These are phyloP conservation scores for Actenoides hombroni DNA, from an alignment of 2,113 vertebrate species.

Conservation along the genomic window DNA sequence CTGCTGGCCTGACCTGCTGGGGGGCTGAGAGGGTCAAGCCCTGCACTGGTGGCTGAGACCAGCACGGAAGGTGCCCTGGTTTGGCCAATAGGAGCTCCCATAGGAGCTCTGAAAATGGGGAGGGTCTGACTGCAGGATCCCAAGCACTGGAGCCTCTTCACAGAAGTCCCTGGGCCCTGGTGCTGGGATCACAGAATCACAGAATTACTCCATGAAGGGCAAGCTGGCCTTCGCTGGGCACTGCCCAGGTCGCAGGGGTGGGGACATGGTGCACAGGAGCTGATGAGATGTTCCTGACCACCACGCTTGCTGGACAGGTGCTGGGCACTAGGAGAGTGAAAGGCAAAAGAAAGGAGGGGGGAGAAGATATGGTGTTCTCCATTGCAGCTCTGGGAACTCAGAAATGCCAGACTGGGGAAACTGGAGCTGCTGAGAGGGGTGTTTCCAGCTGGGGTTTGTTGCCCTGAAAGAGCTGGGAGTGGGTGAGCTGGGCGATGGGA, in stretches of 20 bases:
- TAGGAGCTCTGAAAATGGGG: not conserved
- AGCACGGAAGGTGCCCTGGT: not conserved
- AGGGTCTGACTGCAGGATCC: not conserved
- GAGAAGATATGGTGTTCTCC: not conserved
- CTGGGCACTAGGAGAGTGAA: not conserved
- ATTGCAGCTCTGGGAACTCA: not conserved
- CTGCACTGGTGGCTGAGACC: not conserved
- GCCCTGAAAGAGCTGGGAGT: not conserved
- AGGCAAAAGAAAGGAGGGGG: not conserved
- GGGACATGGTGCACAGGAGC: not conserved
- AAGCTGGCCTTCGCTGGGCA: not conserved
- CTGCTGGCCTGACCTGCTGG: not conserved
- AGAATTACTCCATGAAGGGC: not conserved
- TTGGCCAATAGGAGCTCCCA: not conserved
- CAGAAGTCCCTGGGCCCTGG: not conserved
- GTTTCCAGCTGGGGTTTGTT: not conserved
- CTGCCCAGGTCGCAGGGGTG: not conserved
- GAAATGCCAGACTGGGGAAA: not conserved
- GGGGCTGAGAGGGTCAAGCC: not conserved
- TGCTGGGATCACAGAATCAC: not conserved
- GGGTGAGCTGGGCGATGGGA: not conserved
- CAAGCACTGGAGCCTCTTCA: fast-evolving
- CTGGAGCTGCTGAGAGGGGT: not conserved
- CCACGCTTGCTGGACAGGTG: not conserved
- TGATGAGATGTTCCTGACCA: not conserved